Conservation (phyloP, 1,140 invertebrate species). For the Phymorhynchus buccinoides region DNA sequence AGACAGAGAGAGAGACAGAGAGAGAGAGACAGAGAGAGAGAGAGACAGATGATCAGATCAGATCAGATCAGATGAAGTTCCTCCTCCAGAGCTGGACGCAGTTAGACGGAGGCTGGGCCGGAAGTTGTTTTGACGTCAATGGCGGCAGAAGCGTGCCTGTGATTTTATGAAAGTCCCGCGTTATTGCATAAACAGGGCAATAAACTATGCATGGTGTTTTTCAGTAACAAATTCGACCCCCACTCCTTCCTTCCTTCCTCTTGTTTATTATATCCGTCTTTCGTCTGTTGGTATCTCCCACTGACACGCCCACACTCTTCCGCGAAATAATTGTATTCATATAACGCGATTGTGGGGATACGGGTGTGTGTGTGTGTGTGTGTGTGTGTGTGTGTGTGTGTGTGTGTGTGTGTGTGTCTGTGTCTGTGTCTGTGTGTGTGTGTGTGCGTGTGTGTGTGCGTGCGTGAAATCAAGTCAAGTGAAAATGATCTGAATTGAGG, state of each 20-base stretch:
- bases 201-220: too few species aligned
- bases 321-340: not conserved
- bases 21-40: conserved; percentile 21
- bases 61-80: too few species aligned
- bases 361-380: conserved; percentile 16
- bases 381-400: conserved; percentile 20
- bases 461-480: not conserved
- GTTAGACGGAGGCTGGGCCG: too few species aligned
- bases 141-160: too few species aligned
- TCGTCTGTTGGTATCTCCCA: too few species aligned
- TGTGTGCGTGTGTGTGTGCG: not conserved
- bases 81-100: too few species aligned
- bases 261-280: too few species aligned
- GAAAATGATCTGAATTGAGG: too few species aligned
- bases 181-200: too few species aligned
- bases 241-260: not conserved
- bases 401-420: not conserved
- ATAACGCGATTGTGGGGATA: not conserved
- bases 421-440: not conserved
- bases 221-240: too few species aligned
- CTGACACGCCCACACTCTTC: not conserved
- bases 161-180: too few species aligned
- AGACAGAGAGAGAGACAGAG: conserved; percentile 21
- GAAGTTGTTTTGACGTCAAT: too few species aligned
- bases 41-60: not conserved